Evolutionary conservation across 2,797 vertebrate genomes (phyloP).

Genomic region (Tragopan temminckii): DNA sequence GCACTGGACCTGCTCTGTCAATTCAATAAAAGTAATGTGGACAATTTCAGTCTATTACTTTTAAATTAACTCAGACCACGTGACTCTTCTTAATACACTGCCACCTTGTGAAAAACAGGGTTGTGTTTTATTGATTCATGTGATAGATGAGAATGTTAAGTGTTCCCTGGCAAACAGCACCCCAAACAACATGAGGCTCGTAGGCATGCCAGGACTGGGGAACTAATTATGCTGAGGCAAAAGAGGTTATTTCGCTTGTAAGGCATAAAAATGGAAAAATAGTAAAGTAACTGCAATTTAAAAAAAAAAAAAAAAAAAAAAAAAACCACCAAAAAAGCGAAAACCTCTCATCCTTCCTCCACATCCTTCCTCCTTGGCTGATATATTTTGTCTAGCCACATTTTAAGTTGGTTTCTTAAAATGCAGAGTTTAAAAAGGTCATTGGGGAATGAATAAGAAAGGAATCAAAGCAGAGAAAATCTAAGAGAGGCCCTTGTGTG

Average conservation of each 20-base stretch:
- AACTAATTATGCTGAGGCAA: constrained; percentile 57
- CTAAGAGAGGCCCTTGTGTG: background rate
- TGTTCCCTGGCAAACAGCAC: constrained; percentile 50
- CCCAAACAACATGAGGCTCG: constrained; percentile 48
- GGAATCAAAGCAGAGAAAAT: background rate
- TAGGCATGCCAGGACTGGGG: constrained; percentile 34
- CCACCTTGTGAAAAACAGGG: constrained; percentile 72
- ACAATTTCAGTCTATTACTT: constrained; percentile 80
- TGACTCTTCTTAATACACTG: constrained; percentile 71
- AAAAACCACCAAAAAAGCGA: background rate
- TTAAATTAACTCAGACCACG: constrained; percentile 79
- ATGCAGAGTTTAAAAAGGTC: background rate
- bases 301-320: background rate
- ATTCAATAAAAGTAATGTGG: constrained; percentile 77
- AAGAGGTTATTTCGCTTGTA: constrained; percentile 24
- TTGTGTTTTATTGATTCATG: constrained; percentile 70
- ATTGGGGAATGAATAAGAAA: background rate
- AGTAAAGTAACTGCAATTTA: background rate
- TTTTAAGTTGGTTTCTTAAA: constrained; percentile 28
- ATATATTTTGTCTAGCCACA: background rate
- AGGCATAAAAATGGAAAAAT: constrained; percentile 13
- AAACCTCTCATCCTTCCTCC: background rate
- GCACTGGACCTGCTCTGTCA: constrained; percentile 37
- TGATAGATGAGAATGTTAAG: constrained; percentile 80
- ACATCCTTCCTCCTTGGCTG: background rate